Evolutionary conservation across 1,140 invertebrate species (phyloP), one percentile per base, ranked within the genome.

Genomic region (Drosophila cardini): DNA sequence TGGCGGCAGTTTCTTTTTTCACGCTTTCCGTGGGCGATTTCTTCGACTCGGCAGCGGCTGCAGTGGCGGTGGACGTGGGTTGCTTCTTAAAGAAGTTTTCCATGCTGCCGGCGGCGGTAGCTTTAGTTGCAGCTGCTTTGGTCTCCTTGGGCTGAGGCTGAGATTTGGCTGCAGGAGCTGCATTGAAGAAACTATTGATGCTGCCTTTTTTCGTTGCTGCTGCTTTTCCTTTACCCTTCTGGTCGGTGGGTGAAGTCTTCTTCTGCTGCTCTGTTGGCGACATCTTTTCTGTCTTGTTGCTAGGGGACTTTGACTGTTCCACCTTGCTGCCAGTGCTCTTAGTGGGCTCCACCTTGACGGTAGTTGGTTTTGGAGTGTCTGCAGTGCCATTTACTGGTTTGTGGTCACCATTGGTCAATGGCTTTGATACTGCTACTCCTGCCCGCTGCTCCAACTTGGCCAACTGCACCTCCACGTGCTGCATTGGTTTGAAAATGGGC

Each of bases 41-140:
- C 50, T 82, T 75, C 1, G 56, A 2, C 30, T 61, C 40, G 26
- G 13, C 21, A 2, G 21, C 21, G 21, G 30, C n/a, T n/a, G n/a
- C n/a, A n/a, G n/a, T 69, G 13, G 30, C 10, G 50, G 48, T 60
- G 1, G 69, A 8, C 21, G 76, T 34, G 43, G 74, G 52, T 46
- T 90, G 80, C 60, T 91, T 91, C 34, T 87, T 91, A 0, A 91
- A 78, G 60, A 82, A 91, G 58, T 75, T 91, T 11, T 90, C 72
- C 77, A 91, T 81, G 60, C 78, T 79, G 16, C 62, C 57, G 1
- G 70, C 36, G 11, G 79, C 30, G 8, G 79, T 21, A 6, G 71
- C 3, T 48, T 91, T 74, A 50, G 45, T 61, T 42, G 74, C 53
- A 11, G 80, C 65, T 6, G 80, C 21, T 62, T 91, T 89, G 0